phyloP scores from a whole-genome alignment of 1,140 invertebrate genomes.

The Onthophagus taurus region DNA sequence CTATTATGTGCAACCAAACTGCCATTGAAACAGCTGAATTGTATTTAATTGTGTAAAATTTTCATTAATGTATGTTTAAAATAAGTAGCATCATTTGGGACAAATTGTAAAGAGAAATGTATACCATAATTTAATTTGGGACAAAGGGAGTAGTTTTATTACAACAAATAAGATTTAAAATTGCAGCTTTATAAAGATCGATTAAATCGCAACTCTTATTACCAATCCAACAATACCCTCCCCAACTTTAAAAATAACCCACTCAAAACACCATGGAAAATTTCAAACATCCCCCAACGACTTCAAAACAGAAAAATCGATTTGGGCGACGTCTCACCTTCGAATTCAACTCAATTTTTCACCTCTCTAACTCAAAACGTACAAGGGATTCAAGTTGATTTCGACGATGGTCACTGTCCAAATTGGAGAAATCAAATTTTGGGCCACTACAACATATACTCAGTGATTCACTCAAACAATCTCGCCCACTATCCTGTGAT shows the following conservation, averaged over 20 bases:
- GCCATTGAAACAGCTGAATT: too few relatives aligned
- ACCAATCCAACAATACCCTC: conserved; percentile 25
- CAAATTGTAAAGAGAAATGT: too few relatives aligned
- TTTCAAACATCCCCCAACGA: conserved; percentile 42
- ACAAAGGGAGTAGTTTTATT: too few relatives aligned
- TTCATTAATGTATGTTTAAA: too few relatives aligned
- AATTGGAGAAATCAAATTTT: conserved; percentile 59
- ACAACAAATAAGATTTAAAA: too few relatives aligned
- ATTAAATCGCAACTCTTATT: too few relatives aligned
- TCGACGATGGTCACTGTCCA: conserved; percentile 66
- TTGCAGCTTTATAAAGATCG: too few relatives aligned
- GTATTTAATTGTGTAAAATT: too few relatives aligned
- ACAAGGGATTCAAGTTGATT: conserved; percentile 51
- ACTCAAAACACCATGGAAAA: conserved; percentile 42
- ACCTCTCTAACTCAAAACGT: conserved; percentile 43
- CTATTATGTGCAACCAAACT: too few relatives aligned
- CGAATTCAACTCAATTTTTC: conserved; percentile 45
- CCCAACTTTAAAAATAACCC: too few relatives aligned
- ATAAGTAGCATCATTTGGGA: too few relatives aligned
- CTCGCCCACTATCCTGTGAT: conserved; percentile 47
- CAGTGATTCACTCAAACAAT: conserved; percentile 45
- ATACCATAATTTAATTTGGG: too few relatives aligned
- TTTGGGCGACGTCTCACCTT: conserved; percentile 50
- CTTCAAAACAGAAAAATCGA: conserved; percentile 44
- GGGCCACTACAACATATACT: conserved; percentile 53